Evolutionary conservation across 2,113 vertebrate species (phyloP), one percentile per base, ranked within the genome.

Genomic region (Percina caprodes): DNA sequence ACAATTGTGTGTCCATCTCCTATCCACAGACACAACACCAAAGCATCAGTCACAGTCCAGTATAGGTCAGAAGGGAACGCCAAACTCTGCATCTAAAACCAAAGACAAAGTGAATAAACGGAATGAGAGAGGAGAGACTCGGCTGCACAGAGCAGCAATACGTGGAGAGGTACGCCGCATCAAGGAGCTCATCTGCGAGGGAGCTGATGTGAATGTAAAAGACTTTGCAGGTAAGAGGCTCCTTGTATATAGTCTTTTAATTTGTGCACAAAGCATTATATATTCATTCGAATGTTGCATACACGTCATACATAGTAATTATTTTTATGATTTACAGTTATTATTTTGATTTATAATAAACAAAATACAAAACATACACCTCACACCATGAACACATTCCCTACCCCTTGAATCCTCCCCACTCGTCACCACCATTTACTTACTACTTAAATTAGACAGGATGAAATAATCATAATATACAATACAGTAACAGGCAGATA

Each of bases 101-200:
- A 99, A 99, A 99, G 98, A 99, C 93, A 99, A 99, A 98, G 98
- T 99, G 87, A 99, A 99, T 94, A 99, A 99, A 96, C 95, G 98
- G 42, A 99, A 99, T 4, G 98, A 99, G 93, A 96, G 98, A 62
- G 98, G 98, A 49, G 98, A 99, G 94, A 99, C 98, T 5, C 96
- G 98, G 91, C 95, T 99, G 92, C 98, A 99, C 86, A 95, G 98
- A 79, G 97, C 98, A 18, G 97, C 98, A 71, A 99, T 99, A 91
- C 96, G 98, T 16, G 98, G 98, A 24, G 98, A 99, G n/a, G 97
- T 96, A 76, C 96, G 98, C 83, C 97, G 98, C 88, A 97, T 99
- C 93, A 99, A 99, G 95, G 98, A 99, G 92, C 98, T 99, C 91
- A 99, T 99, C 81, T 97, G 94, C 0, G 98, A 99, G 90, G 98